phyloP scores from a whole-genome alignment of 2,113 vertebrate species.

The Phaethon lepturus region DNA sequence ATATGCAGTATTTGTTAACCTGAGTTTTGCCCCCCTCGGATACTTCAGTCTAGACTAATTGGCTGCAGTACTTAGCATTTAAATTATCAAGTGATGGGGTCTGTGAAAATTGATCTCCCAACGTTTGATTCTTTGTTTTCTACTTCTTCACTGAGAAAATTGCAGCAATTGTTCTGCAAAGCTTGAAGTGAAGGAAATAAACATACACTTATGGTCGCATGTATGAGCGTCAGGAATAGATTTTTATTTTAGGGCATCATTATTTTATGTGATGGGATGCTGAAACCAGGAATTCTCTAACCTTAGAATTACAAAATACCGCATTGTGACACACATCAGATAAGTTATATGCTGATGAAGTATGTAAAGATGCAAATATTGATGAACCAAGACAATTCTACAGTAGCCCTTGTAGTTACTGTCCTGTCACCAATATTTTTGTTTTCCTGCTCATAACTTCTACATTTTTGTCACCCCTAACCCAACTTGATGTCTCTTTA shows the following conservation, averaged over 20 bases:
- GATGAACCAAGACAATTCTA: neutral
- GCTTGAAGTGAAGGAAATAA: neutral
- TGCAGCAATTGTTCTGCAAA: slow-evolving; percentile 23
- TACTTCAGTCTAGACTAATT: slow-evolving; percentile 55
- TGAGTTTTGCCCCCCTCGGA: slow-evolving; percentile 43
- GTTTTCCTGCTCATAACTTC: neutral
- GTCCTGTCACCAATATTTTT: neutral
- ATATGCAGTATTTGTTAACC: slow-evolving; percentile 53
- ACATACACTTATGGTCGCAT: neutral
- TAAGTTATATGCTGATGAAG: neutral
- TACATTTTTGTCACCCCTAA: neutral
- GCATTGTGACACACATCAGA: neutral
- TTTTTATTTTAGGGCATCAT: neutral
- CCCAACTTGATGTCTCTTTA: neutral
- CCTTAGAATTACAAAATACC: neutral
- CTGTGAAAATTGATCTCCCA: slow-evolving; percentile 40
- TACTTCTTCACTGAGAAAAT: neutral
- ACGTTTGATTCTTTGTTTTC: slow-evolving; percentile 35
- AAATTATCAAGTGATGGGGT: slow-evolving; percentile 18
- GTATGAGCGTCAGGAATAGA: neutral
- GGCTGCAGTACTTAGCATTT: slow-evolving; percentile 51
- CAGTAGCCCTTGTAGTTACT: neutral
- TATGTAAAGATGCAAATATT: neutral
- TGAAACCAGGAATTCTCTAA: neutral
- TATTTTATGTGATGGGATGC: neutral